These are phyloP conservation scores for Haemorhous mexicanus DNA, from an alignment of 2,113 vertebrate species.

Conservation along the genomic window DNA sequence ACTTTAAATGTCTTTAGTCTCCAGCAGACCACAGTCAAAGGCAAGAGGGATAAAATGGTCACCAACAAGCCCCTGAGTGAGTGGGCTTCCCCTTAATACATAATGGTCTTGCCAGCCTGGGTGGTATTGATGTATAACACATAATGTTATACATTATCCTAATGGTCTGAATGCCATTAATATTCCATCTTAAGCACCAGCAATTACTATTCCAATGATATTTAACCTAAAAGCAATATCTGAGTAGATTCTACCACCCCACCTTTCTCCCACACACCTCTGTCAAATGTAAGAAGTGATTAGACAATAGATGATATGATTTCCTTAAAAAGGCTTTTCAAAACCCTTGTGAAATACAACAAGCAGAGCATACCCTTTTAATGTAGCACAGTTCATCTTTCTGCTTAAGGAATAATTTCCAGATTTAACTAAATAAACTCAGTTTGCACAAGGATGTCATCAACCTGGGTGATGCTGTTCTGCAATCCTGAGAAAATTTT, in stretches of 20 bases:
- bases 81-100: neutral
- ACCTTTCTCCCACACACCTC: neutral
- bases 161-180: neutral
- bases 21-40: neutral
- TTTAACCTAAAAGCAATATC: neutral
- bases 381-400: neutral
- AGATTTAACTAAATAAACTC: neutral
- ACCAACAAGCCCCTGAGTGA: neutral
- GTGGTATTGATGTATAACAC: neutral
- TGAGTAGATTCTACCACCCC: neutral
- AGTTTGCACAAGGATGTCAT: neutral
- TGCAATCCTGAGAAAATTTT: neutral
- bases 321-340: neutral
- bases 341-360: neutral
- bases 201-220: neutral
- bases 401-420: neutral
- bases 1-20: neutral
- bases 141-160: neutral
- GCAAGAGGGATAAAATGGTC: neutral
- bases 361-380: neutral
- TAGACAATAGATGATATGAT: neutral
- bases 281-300: neutral
- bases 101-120: neutral
- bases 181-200: neutral
- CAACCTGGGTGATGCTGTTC: accelerated